Percentiles rank a stretch among this genome's conserved stretches.
phyloP scores from a whole-genome alignment of 2,888 invertebrate species.

The Chorisops tibialis region DNA sequence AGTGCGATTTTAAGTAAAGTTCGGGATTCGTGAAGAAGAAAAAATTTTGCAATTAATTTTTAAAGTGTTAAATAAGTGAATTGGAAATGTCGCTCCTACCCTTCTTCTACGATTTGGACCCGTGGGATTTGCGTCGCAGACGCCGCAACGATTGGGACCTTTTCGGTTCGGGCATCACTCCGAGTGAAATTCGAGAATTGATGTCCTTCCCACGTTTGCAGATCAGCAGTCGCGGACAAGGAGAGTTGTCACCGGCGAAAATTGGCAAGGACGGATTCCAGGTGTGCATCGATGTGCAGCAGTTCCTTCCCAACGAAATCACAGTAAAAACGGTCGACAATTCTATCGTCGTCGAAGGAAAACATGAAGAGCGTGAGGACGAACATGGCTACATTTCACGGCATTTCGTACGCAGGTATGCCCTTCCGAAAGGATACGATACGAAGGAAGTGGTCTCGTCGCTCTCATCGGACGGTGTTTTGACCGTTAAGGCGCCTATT shows the following conservation, averaged over 20 bases:
- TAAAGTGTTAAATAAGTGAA: conserved; percentile 3
- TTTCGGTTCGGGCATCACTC: conserved; percentile 44
- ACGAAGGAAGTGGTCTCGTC: conserved; percentile 69
- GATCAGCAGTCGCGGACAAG: conserved; percentile 8
- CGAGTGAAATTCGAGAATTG: conserved; percentile 44
- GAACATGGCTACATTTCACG: conserved; percentile 70
- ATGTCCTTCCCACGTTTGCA: conserved; percentile 37
- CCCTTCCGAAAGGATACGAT: conserved; percentile 72
- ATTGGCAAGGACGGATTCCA: conserved; percentile 64
- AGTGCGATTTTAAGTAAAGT: neutral
- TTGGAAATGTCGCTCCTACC: conserved; percentile 41
- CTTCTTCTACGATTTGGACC: conserved; percentile 40
- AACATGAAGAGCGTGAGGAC: conserved; percentile 69
- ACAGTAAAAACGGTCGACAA: conserved; percentile 74
- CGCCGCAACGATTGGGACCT: conserved; percentile 36
- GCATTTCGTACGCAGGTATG: conserved; percentile 72
- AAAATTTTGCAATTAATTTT: neutral
- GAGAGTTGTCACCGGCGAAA: conserved; percentile 17
- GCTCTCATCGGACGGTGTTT: too few relatives aligned
- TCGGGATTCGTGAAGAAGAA: too few relatives aligned
- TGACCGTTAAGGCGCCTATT: conserved; percentile 65
- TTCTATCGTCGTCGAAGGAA: conserved; percentile 68
- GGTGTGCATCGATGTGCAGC: conserved; percentile 72
- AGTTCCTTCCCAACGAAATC: conserved; percentile 73
- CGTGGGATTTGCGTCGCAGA: conserved; percentile 10